Evolutionary conservation across 2,888 invertebrate species (phyloP), one percentile per base, ranked within the genome.

Genomic region (Sussaba pulchella): DNA sequence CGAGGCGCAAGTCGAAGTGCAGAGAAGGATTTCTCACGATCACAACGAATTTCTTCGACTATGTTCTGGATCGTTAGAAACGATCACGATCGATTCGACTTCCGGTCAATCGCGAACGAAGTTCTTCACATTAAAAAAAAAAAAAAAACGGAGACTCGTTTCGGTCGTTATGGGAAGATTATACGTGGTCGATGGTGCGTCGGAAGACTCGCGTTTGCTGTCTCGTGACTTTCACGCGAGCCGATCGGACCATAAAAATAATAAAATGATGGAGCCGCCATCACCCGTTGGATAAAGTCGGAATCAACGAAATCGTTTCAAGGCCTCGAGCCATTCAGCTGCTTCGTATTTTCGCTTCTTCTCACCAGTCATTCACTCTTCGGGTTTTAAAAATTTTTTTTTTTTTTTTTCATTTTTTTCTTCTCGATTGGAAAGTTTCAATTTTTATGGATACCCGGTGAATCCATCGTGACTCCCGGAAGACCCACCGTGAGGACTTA

Each of bases 371-470:
- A n/a, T n/a, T n/a, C n/a, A n/a, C n/a, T 36, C 59, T 19, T n/a
- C 36, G 31, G 31, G 10, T 19, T 17, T 39, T 8, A 14, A 45
- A 17, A 19, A 4, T 12, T 14, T 31, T 59, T 47, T 17, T 31
- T 26, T 14, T 59, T 31, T n/a, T 45, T 24, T 52, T 54, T 36
- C 19, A 10, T 70, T 19, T 17, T 17, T 72, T 63, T 41, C 21
- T 43, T 36, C 9, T n/a, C 39, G 26, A 8, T 43, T n/a, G 14
- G 21, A 24, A 43, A 17, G 24, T 74, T 43, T 47, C 57, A 69
- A 69, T 50, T 87, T 88, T 66, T 88, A 88, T 57, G 87, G 87
- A 47, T 90, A 90, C 19, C 90, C 89, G 2, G 87, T 75, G 81
- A 88, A 88, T 41, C 89, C 89, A 43, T 85, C 85, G 61, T 78